Percentiles rank a stretch among this genome's conserved stretches.
phyloP scores from a whole-genome alignment of 2,888 invertebrate genomes.

The Tholera decimalis region DNA sequence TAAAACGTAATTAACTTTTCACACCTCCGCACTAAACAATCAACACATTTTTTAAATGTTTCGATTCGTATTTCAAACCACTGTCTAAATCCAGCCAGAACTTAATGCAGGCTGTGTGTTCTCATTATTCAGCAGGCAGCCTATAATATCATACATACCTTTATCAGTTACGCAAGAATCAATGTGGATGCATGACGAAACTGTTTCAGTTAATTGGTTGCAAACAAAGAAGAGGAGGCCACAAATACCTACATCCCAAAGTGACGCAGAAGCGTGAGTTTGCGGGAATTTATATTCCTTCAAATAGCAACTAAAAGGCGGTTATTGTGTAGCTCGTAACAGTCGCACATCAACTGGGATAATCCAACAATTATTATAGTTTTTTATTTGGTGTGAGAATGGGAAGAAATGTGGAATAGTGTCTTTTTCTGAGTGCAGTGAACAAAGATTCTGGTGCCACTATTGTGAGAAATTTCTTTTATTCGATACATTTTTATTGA shows the following conservation, averaged over 20 bases:
- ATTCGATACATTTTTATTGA: background rate
- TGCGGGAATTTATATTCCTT: constrained; percentile 32
- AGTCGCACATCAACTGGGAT: constrained; percentile 33
- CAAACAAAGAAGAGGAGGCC: constrained; percentile 46
- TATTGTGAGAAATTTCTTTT: too few species aligned
- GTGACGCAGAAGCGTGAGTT: constrained; percentile 26
- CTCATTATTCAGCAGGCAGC: too few species aligned
- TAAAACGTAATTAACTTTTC: too few species aligned
- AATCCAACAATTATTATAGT: constrained; percentile 28
- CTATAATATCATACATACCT: too few species aligned
- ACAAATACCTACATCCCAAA: constrained; percentile 34
- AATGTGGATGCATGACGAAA: constrained; percentile 20
- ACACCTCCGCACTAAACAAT: too few species aligned
- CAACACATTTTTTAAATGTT: too few species aligned
- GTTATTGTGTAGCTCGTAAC: constrained; percentile 34
- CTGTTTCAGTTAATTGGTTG: constrained; percentile 34
- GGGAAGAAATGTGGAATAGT: background rate
- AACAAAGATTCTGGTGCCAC: too few species aligned
- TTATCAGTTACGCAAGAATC: background rate
- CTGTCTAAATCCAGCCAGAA: too few species aligned
- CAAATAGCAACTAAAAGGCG: constrained; percentile 29
- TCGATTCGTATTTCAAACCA: too few species aligned
- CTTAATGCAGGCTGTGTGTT: too few species aligned
- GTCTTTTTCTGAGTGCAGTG: too few species aligned
- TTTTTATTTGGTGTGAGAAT: constrained; percentile 14